A percentile compares a stretch with the other conserved stretches of the same genome.
These are phyloP conservation scores for Rallus crepitans DNA, from an alignment of 2,797 vertebrate genomes.

Conservation along the genomic window DNA sequence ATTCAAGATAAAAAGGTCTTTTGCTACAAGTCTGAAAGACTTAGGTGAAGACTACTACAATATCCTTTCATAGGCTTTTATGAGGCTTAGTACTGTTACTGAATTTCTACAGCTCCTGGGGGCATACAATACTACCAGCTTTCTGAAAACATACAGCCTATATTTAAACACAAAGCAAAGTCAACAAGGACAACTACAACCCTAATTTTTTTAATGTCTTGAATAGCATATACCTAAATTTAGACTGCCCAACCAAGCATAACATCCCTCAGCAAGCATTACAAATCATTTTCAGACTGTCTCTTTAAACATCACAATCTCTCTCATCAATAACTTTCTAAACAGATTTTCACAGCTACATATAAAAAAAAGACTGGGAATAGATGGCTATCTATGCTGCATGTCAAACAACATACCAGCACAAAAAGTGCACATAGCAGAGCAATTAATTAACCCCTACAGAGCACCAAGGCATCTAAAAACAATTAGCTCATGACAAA, in stretches of 20 bases:
- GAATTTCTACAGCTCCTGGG: neutral
- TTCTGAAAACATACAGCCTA: slow-evolving; percentile 17
- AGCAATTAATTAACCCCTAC: neutral
- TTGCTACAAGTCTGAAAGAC: neutral
- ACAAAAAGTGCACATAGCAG: neutral
- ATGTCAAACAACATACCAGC: neutral
- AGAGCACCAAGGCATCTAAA: neutral
- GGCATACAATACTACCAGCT: neutral
- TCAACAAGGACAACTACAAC: slow-evolving; percentile 10
- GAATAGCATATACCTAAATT: neutral
- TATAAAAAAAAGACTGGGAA: neutral
- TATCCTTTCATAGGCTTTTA: neutral
- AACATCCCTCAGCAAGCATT: neutral
- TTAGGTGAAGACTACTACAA: neutral
- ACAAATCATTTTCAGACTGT: neutral
- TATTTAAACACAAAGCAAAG: slow-evolving; percentile 46
- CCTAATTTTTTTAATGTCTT: neutral
- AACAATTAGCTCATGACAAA: neutral
- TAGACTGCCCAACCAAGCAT: neutral
- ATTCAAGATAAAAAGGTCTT: neutral
- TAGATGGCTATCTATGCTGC: neutral
- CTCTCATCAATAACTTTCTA: neutral
- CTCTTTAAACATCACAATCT: neutral
- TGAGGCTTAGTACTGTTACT: neutral
- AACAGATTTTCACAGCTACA: neutral